These are phyloP conservation scores for Entomobrya proxima DNA, from an alignment of 2,888 invertebrate genomes.

Conservation along the genomic window DNA sequence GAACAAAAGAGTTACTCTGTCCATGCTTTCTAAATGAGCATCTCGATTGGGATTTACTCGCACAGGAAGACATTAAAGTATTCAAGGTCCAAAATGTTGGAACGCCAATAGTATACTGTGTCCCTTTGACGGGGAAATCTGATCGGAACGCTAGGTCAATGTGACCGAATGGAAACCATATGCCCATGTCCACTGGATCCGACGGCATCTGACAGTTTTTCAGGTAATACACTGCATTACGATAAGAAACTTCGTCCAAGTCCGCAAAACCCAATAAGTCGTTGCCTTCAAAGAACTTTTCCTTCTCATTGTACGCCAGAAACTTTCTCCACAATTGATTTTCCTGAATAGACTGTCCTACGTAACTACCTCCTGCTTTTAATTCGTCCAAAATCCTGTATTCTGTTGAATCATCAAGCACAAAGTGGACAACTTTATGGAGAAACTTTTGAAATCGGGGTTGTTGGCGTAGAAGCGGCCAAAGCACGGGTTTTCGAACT, in stretches of 20 bases:
- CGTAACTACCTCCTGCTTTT: neutral
- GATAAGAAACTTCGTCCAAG: neutral
- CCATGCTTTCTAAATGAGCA: too few species aligned
- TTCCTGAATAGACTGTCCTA: conserved; percentile 28
- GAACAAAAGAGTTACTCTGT: too few species aligned
- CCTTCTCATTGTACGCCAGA: conserved; percentile 22
- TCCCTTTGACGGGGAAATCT: conserved; percentile 27
- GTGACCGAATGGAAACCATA: conserved; percentile 31
- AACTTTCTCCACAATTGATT: conserved; percentile 47
- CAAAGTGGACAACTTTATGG: conserved; percentile 30
- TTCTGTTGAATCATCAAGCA: conserved; percentile 55
- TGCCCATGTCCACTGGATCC: conserved; percentile 30
- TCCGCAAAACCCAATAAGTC: conserved; percentile 38
- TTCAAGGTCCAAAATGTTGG: conserved; percentile 51
- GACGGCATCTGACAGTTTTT: conserved; percentile 21
- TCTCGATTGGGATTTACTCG: too few species aligned
- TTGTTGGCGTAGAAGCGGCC: neutral
- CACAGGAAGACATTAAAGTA: too few species aligned
- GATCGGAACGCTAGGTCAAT: conserved; percentile 27
- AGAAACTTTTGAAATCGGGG: neutral
- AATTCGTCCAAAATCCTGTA: neutral
- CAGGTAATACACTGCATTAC: neutral
- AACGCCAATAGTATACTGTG: conserved; percentile 11
- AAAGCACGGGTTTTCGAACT: neutral
- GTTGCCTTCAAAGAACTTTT: conserved; percentile 12